Evolutionary conservation across 2,113 vertebrate genomes (phyloP).

Genomic region (Strix uralensis): DNA sequence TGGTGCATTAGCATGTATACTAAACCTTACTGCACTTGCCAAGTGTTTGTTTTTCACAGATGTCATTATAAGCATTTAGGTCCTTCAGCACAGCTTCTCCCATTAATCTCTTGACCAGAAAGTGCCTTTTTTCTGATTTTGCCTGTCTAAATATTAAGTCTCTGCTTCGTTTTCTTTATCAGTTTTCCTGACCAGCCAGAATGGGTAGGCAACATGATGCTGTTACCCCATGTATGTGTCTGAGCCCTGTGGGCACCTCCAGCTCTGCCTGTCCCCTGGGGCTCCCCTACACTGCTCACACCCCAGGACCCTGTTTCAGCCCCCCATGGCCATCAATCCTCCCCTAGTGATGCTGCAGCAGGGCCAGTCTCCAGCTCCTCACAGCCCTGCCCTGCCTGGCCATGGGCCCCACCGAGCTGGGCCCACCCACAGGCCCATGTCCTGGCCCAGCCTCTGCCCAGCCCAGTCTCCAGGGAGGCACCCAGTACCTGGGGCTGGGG

Average conservation of each 20-base stretch:
- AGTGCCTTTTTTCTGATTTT: background rate
- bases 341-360: fast-evolving
- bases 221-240: background rate
- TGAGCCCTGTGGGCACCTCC: no score
- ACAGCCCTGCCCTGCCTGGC: no score
- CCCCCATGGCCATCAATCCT: background rate
- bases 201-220: background rate
- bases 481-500: background rate
- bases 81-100: background rate
- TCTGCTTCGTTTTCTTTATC: background rate
- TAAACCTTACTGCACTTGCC: background rate
- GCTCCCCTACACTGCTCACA: fast-evolving
- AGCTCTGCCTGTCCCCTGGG: background rate
- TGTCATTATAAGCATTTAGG: background rate
- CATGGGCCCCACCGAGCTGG: background rate
- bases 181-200: background rate
- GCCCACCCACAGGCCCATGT: no score
- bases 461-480: background rate
- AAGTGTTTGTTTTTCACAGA: background rate
- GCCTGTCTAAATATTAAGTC: background rate
- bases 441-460: background rate
- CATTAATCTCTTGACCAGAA: background rate
- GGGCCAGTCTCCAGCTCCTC: background rate
- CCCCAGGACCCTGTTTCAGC: background rate
- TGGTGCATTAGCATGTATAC: background rate